A percentile compares a stretch with the other conserved stretches of the same genome.
phyloP scores from a whole-genome alignment of 2,888 invertebrate species.

The Ophion ellenae region DNA sequence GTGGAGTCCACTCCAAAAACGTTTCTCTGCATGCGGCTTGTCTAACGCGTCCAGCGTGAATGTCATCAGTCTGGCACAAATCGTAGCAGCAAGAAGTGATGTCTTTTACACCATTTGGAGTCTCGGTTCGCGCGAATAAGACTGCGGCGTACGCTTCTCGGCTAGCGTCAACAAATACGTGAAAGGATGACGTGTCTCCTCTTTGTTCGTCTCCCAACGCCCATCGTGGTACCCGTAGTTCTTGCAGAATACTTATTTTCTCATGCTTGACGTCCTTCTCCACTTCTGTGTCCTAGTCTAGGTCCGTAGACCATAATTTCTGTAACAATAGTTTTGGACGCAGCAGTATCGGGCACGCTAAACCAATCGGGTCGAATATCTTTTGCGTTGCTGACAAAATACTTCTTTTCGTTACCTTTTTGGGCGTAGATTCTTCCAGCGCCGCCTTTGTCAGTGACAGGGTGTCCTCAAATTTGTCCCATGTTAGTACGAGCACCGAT shows the following conservation, averaged over 20 bases:
- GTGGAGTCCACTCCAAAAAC: conserved; percentile 75
- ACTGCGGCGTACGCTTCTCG: conserved; percentile 70
- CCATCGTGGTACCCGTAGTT: conserved; percentile 66
- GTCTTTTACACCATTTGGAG: conserved; percentile 44
- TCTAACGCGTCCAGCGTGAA: conserved; percentile 59
- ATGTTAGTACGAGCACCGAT: conserved; percentile 58
- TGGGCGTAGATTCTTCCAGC: not conserved
- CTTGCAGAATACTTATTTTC: conserved; percentile 1
- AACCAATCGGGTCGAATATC: conserved; percentile 68
- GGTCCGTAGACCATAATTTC: conserved; percentile 55
- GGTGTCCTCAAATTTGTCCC: conserved; percentile 56
- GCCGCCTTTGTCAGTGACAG: conserved; percentile 39
- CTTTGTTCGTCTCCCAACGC: conserved; percentile 25
- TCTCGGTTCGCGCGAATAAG: conserved; percentile 67
- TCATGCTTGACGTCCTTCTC: conserved; percentile 30
- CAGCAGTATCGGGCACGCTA: conserved; percentile 61
- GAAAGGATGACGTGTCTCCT: too few relatives aligned
- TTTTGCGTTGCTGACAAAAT: conserved; percentile 68
- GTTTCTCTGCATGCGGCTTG: conserved; percentile 33
- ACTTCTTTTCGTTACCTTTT: conserved; percentile 64
- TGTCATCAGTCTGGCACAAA: conserved; percentile 69
- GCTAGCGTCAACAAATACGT: conserved; percentile 72
- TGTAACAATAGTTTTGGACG: conserved; percentile 64
- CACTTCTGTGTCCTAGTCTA: conserved; percentile 62
- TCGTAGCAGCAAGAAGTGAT: conserved; percentile 72